Evolutionary conservation across 2,888 invertebrate species (phyloP), one percentile per base, ranked within the genome.

Genomic region (Myopa tessellatipennis): DNA sequence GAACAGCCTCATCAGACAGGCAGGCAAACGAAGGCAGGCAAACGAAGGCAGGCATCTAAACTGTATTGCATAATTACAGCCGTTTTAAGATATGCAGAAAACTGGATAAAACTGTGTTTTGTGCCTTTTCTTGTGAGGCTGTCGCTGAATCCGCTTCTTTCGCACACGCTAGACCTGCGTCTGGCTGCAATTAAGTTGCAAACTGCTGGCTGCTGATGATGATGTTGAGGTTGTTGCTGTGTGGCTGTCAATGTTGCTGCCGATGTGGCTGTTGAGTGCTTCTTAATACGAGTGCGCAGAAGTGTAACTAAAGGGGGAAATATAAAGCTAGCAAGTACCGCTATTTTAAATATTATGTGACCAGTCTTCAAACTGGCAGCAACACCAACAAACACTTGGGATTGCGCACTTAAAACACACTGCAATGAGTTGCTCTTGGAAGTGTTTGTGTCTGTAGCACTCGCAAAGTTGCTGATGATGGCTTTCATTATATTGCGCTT

Each of bases 61-160:
- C 67, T 38, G 40, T 18, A 14, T 68, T 68, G 67, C 67, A 68
- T 68, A 68, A 68, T 68, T 68, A 40, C 7, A 40, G 67, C 67
- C 1, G 16, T 16, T 45, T 68, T 16, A 40, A 40, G 67, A 68
- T 45, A 68, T 68, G 67, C 40, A 68, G n/a, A 40, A 45, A 68
- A 45, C 40, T 26, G 26, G 26, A 26, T 26, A 26, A 26, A 26
- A 26, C 26, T 26, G 26, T 26, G 1, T 26, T 26, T 26, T 26
- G 26, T 26, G 26, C 26, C 26, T 26, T 26, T 26, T 26, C 26
- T 26, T 26, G 26, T 26, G 26, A 26, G 26, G 26, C 26, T 26
- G 26, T 26, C 26, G 26, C 26, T 26, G 26, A 26, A 26, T 26
- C 26, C 26, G 26, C 26, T 26, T 26, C 26, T 26, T 26, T 26